A percentile compares a stretch with the other conserved stretches of the same genome.
Conservation (phyloP, 30 jellyfish, hydroid and myxozoan genomes). For the Aurelia sp. region DNA sequence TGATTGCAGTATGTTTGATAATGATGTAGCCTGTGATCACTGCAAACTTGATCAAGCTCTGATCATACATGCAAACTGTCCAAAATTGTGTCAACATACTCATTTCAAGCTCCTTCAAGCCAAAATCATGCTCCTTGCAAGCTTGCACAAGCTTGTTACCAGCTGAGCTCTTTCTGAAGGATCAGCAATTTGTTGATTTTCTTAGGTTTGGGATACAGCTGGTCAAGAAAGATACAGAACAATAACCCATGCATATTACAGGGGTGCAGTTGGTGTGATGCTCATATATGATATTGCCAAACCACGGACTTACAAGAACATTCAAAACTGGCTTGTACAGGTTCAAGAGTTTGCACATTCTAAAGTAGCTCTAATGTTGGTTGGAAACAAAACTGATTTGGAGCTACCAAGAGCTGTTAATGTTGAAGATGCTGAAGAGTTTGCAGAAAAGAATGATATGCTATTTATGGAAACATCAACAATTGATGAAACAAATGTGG, state of each 20-base stretch:
- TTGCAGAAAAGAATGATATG: conserved; percentile 89
- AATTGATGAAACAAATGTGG: conserved; percentile 92
- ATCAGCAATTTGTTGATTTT: too few species aligned
- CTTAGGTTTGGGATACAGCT: conserved; percentile 99
- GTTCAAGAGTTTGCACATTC: conserved; percentile 91
- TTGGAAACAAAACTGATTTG: conserved; percentile 89
- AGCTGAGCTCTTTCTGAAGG: too few species aligned
- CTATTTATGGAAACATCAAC: conserved; percentile 95
- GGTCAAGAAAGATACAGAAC: conserved; percentile 98
- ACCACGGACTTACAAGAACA: conserved; percentile 69
- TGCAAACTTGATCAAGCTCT: too few species aligned
- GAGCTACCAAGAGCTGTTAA: conserved; percentile 95
- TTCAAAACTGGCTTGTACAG: conserved; percentile 88
- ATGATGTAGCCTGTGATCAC: too few species aligned
- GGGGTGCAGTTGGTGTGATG: conserved; percentile 99
- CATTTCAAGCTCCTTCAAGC: too few species aligned
- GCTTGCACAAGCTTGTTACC: too few species aligned
- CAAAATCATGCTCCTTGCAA: too few species aligned
- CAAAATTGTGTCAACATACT: too few species aligned
- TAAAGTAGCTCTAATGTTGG: conserved; percentile 84
- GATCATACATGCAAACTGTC: too few species aligned
- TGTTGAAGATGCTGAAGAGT: conserved; percentile 95
- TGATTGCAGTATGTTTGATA: too few species aligned
- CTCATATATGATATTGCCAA: conserved; percentile 91
- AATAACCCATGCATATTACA: conserved; percentile 91